Conservation (phyloP, 2,888 invertebrate genomes). For the Synanthedon tipuliformis region DNA sequence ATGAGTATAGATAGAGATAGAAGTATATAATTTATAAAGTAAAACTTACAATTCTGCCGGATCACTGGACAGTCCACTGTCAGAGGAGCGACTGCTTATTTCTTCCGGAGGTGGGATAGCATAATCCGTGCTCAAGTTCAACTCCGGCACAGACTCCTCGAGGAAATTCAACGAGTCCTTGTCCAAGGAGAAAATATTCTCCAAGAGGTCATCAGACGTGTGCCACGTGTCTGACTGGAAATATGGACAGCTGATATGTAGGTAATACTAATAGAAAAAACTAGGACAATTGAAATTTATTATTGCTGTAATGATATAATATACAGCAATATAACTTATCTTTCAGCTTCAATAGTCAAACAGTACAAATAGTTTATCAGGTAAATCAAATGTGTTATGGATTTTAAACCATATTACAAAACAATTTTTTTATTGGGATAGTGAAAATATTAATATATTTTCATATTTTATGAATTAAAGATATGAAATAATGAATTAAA, state of each 20-base stretch:
- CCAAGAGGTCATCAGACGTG: conserved; percentile 72
- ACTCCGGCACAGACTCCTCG: conserved; percentile 64
- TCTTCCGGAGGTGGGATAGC: conserved; percentile 42
- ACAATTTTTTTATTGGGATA: too few relatives aligned
- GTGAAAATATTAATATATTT: too few relatives aligned
- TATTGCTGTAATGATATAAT: too few relatives aligned
- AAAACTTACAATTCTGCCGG: conserved; percentile 66
- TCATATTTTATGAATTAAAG: too few relatives aligned
- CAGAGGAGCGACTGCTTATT: conserved; percentile 69
- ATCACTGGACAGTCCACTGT: conserved; percentile 78
- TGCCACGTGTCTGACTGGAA: conserved; percentile 59
- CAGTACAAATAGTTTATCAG: too few relatives aligned
- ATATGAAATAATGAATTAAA: too few relatives aligned
- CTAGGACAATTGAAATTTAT: too few relatives aligned
- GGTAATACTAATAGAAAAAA: too few relatives aligned
- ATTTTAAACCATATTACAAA: too few relatives aligned
- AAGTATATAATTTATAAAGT: background rate
- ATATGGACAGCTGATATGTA: conserved; percentile 1
- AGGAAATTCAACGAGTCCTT: conserved; percentile 72
- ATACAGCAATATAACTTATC: too few relatives aligned
- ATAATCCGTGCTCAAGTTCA: conserved; percentile 42
- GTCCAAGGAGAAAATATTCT: conserved; percentile 77
- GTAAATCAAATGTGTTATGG: too few relatives aligned
- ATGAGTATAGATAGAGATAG: background rate
- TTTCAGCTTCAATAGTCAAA: too few relatives aligned